Evolutionary conservation across 1,140 invertebrate genomes (phyloP).

Genomic region (Muscidifurax raptorellus): DNA sequence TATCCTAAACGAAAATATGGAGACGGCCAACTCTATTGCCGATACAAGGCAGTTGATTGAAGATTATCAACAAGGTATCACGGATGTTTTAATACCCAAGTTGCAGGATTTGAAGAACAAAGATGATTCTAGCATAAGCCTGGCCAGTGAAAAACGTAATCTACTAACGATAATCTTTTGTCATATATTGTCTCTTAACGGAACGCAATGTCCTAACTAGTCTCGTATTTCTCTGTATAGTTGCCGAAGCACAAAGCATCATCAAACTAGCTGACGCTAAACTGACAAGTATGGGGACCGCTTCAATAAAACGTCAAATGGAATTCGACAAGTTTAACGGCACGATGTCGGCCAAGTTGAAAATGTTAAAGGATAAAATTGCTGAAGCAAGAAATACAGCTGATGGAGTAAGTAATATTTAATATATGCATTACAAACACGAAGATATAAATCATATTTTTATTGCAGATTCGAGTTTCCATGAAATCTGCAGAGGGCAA

Average conservation of each 20-base stretch:
- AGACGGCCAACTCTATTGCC: conserved; percentile 63
- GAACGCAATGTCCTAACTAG: neutral
- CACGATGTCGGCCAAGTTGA: conserved; percentile 79
- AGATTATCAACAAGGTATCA: conserved; percentile 68
- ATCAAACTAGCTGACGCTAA: conserved; percentile 76
- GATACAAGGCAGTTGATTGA: conserved; percentile 71
- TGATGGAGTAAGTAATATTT: conserved; percentile 81
- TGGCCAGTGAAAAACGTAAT: conserved; percentile 71
- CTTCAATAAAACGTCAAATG: conserved; percentile 75
- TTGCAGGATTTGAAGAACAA: conserved; percentile 77
- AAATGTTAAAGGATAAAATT: conserved; percentile 84
- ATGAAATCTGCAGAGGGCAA: conserved; percentile 78
- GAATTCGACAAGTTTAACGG: conserved; percentile 80
- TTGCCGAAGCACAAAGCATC: conserved; percentile 78
- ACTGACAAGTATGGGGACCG: conserved; percentile 75
- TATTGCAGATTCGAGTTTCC: conserved; percentile 86
- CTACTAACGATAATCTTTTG: conserved; percentile 1
- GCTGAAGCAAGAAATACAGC: conserved; percentile 87
- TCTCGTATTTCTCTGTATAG: conserved; percentile 60
- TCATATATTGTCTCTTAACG: neutral
- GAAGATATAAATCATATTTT: conserved; percentile 36
- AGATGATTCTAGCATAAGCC: conserved; percentile 76
- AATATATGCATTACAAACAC: conserved; percentile 10
- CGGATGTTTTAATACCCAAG: conserved; percentile 71
- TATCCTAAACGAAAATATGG: conserved; percentile 58